Evolutionary conservation across 2,888 invertebrate species (phyloP), one percentile per base, ranked within the genome.

Genomic region (Drosophila ustulata): DNA sequence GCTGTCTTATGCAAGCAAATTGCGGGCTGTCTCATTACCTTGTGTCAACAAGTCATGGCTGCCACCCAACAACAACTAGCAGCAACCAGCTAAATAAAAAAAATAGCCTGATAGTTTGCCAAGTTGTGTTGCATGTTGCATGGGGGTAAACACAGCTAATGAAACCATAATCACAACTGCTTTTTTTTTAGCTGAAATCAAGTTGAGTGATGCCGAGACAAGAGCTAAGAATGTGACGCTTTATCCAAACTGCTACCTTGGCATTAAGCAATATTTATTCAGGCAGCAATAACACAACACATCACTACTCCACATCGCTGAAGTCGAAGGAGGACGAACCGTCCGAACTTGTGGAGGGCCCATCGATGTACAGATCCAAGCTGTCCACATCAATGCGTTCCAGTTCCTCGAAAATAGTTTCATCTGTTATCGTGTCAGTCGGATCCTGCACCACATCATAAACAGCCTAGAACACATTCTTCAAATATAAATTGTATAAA

Each of bases 21-120:
- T 75, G 88, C 55, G 59, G 82, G 28, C 65, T 67, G 82, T 55
- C 84, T 88, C 85, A 85, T 85, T 85, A 85, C 85, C 85, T 84
- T 85, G 70, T 89, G 85, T 85, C 85, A 85, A 85, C 85, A 85
- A 87, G 85, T 78, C 88, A 82, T 63, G 67, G 64, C 67, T 66
- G 68, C 77, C 66, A 51, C 67, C 73, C 80, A 82, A 72, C 72
- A 71, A 82, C 58, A 56, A 61, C 55, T 47, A 62, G 30, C 30
- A 30, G 30, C 30, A 6, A 30, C 30, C 32, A 50, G 8, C 25
- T 41, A 47, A 39, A 62, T 26, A 61, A 61, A 52, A 34, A 50
- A n/a, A 47, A 39, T 18, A 18, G 11, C 9, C 13, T 9, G 5
- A 47, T 55, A 53, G 77, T 62, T 62, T 76, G 72, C 66, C 57